Evolutionary conservation across 2,888 invertebrate species (phyloP), one percentile per base, ranked within the genome.

Genomic region (Baronia brevicornis): DNA sequence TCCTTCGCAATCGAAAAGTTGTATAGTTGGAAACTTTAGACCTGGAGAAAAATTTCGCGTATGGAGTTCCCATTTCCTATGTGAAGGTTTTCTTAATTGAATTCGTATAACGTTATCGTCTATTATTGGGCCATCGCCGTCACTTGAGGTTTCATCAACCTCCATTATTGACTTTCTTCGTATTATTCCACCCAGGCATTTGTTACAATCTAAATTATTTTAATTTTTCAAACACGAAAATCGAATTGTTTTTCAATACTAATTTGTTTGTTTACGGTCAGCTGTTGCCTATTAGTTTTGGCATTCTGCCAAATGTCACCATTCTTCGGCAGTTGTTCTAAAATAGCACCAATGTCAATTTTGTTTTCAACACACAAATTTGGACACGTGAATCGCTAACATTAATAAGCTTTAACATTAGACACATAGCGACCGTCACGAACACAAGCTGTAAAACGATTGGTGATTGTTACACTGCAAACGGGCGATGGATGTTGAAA

Each of bases 31-130:
- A 46, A 89, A 79, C 49, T 68, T 68, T 41, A 88, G 75, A 49
- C 86, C 84, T 20, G 87, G 88, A 33, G 88, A 88, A 34, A 86
- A 86, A 65, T 88, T 88, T 45, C 88, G 85, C 19, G 89, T 89
- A 23, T 88, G 82, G 43, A 89, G 62, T 62, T 89, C 86, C 89
- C 89, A 89, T 68, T 87, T 87, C 70, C 86, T 87, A 46, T 86
- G 85, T 54, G 71, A 80, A 26, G 89, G 87, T 62, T 88, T 89
- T 54, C 86, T 79, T 43, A 89, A 68, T 64, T 89, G 88, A 46
- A 89, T 84, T 38, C 86, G 77, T 51, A 89, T 88, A 46, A 88
- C 72, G 48, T 88, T 87, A 47, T 84, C 77, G 43, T 82, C 73
- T 64, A 85, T 75, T 48, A 75, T 59, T 39, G 85, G 84, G 7